Evolutionary conservation across 2,888 invertebrate species (phyloP).

Genomic region (Pseudanteris insignis): DNA sequence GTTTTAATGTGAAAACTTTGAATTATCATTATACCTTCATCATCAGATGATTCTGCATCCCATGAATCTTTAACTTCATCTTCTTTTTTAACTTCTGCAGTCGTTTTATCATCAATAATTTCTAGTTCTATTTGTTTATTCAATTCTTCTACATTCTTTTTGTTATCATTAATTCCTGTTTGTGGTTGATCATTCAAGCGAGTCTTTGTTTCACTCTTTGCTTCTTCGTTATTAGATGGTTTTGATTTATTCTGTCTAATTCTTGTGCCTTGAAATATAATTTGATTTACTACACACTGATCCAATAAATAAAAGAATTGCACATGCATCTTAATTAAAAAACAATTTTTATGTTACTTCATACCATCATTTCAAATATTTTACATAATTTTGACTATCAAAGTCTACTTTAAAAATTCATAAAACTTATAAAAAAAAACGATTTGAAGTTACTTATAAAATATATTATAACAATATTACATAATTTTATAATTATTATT

Average conservation of each 20-base stretch:
- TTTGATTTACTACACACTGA: too few relatives aligned
- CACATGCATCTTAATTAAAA: too few relatives aligned
- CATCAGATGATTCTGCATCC: conserved; percentile 79
- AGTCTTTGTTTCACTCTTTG: conserved; percentile 67
- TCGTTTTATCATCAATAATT: conserved; percentile 69
- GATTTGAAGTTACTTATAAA: too few relatives aligned
- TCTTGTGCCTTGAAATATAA: conserved; percentile 72
- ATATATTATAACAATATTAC: too few relatives aligned
- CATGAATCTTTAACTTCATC: conserved; percentile 81
- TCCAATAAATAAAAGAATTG: too few relatives aligned
- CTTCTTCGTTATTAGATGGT: conserved; percentile 72
- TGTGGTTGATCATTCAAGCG: conserved; percentile 56
- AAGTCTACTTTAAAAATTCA: too few relatives aligned
- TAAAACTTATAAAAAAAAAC: too few relatives aligned
- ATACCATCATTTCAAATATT: too few relatives aligned
- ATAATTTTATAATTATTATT: too few relatives aligned
- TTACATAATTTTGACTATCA: too few relatives aligned
- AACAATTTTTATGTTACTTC: too few relatives aligned
- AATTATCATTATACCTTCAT: conserved; percentile 55
- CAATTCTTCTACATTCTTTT: conserved; percentile 57
- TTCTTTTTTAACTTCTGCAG: conserved; percentile 62
- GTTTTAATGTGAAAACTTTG: conserved; percentile 1
- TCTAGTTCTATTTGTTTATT: conserved; percentile 66
- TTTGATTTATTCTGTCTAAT: conserved; percentile 77
- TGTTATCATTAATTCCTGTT: conserved; percentile 69